These are phyloP conservation scores for Lacanobia oleracea DNA, from an alignment of 2,888 invertebrate genomes.

Conservation along the genomic window DNA sequence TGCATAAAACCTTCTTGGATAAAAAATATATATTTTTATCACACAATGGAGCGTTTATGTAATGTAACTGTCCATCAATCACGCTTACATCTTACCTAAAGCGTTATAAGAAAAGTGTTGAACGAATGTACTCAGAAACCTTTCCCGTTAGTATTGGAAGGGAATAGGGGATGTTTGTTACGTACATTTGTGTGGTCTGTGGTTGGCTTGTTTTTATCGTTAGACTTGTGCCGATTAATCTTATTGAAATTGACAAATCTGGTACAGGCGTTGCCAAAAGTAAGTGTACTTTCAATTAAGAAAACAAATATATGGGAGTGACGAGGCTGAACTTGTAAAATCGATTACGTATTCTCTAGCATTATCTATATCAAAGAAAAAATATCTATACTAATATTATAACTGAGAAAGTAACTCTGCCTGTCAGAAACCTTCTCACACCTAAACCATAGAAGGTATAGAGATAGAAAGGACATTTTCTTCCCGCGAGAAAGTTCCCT, in stretches of 20 bases:
- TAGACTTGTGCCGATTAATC: conserved; percentile 20
- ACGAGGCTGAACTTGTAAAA: conserved; percentile 1
- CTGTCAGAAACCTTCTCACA: too few species aligned
- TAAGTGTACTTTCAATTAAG: conserved; percentile 5
- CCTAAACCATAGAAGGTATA: too few species aligned
- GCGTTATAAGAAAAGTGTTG: conserved; percentile 70
- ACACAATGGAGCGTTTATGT: conserved; percentile 68
- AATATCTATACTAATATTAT: too few species aligned
- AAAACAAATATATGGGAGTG: conserved; percentile 8
- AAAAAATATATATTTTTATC: conserved; percentile 69
- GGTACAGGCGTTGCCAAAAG: conserved; percentile 26
- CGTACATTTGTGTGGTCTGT: conserved; percentile 10
- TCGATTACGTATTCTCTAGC: conserved; percentile 1
- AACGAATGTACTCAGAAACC: conserved; percentile 52
- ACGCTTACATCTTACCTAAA: conserved; percentile 66
- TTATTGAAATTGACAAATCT: conserved; percentile 45
- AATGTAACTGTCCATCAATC: conserved; percentile 75
- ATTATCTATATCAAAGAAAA: neutral
- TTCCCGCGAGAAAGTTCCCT: neutral
- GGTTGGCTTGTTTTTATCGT: conserved; percentile 27
- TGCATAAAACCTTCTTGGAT: conserved; percentile 62
- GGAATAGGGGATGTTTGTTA: conserved; percentile 31
- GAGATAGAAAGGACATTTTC: neutral
- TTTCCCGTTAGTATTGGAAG: conserved; percentile 47
- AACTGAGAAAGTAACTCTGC: too few species aligned